Base-by-base conservation (phyloP, 2,888 invertebrate species). In the Encarsia formosa region DNA sequence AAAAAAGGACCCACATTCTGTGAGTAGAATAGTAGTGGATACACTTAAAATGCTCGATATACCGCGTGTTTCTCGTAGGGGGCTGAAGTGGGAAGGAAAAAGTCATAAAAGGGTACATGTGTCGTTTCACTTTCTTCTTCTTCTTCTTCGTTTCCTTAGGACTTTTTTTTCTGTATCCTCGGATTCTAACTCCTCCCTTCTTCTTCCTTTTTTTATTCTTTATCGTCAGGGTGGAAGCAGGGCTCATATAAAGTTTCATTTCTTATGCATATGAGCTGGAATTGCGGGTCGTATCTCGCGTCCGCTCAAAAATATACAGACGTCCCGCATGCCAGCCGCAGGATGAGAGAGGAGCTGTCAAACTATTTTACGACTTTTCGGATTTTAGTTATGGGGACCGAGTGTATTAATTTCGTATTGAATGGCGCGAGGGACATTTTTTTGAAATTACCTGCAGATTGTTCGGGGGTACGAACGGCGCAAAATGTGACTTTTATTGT, bases 91-190 rank as follows among this genome's bases (percentile, higher is more conserved):
- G 50, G 42, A 34, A 46, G 42, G 46, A 50, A 50, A 22, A 29
- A 38, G 18, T 9, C n/a, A 39, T 34, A 50, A 40, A 50, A 39
- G 32, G 47, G 23, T 54, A 47, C 54, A 50, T 29, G 54, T 54
- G 54, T 50, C 32, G 18, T n/a, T 13, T 11, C 3, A 16, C 11
- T 4, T 32, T 8, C 32, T 32, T 13, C 32, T 15, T 4, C 5
- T 8, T 15, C n/a, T 32, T 32, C 15, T 15, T 15, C n/a, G 32
- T 32, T 32, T 32, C 32, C 32, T 43, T 8, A 16, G 15, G 13
- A 22, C 23, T 38, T 11, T 29, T 42, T 37, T 35, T 23, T 35
- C 26, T 11, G 8, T 26, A n/a, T n/a, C n/a, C n/a, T n/a, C n/a
- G n/a, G n/a, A 29, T 37, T 37, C 26, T 37, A 38, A 6, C 15